Percentiles rank a stretch among this genome's conserved stretches.
Evolutionary conservation across 2,888 invertebrate genomes (phyloP).

Genomic region (Eledone cirrhosa): DNA sequence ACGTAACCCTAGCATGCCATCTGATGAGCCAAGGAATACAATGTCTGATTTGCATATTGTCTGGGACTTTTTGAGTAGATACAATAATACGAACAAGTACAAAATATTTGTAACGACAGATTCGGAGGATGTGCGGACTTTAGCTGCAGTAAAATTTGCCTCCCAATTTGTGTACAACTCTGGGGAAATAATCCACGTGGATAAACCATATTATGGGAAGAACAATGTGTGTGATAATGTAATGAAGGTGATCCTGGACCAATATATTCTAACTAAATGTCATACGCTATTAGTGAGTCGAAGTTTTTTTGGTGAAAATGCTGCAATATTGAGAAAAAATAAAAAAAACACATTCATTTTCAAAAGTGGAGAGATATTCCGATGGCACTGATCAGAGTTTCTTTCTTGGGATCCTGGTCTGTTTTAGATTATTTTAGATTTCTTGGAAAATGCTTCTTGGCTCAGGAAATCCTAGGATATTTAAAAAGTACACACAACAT

Average conservation of each 20-base stretch:
- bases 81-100: slow-evolving; percentile 30
- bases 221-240: slow-evolving; percentile 28
- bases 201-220: slow-evolving; percentile 24
- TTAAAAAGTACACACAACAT: too few relatives aligned
- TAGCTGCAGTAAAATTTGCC: slow-evolving; percentile 26
- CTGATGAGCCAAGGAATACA: slow-evolving; percentile 32
- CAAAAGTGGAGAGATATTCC: slow-evolving; percentile 1
- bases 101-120: slow-evolving; percentile 39
- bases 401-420: too few relatives aligned
- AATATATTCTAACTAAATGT: slow-evolving; percentile 29
- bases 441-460: too few relatives aligned
- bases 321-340: slow-evolving; percentile 27
- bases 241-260: slow-evolving; percentile 30
- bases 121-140: slow-evolving; percentile 33
- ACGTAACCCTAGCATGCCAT: slow-evolving; percentile 36
- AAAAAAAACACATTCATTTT: slow-evolving; percentile 31
- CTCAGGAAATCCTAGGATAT: too few relatives aligned
- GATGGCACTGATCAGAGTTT: neutral
- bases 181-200: slow-evolving; percentile 32
- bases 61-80: slow-evolving; percentile 35
- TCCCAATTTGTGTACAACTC: slow-evolving; percentile 28
- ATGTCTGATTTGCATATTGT: slow-evolving; percentile 23
- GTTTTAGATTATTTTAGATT: too few relatives aligned
- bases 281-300: slow-evolving; percentile 27
- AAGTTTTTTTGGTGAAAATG: slow-evolving; percentile 31